A percentile compares a stretch with the other conserved stretches of the same genome.
Conservation (phyloP, 2,888 invertebrate species). For the Sceliomorpha sp. region DNA sequence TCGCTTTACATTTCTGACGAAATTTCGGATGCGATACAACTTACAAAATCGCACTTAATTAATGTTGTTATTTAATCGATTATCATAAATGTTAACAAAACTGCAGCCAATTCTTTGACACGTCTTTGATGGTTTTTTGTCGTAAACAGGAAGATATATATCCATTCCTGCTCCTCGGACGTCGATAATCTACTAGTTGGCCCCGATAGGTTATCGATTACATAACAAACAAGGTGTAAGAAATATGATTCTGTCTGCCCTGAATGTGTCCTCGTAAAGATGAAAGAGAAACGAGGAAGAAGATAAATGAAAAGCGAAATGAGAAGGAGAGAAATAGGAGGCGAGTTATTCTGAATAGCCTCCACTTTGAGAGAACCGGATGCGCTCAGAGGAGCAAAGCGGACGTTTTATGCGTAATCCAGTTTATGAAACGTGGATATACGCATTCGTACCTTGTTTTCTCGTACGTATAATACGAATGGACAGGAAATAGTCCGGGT, state of each 20-base stretch:
- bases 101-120: no score
- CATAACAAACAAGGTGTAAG: no score
- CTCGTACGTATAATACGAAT: conserved; percentile 61
- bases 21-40: no score
- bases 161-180: background rate
- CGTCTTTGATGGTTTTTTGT: no score
- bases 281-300: conserved; percentile 33
- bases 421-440: conserved; percentile 58
- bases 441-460: conserved; percentile 47
- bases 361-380: conserved; percentile 56
- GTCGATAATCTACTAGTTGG: background rate
- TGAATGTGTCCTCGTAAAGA: conserved; percentile 25
- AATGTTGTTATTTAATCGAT: no score
- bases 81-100: no score
- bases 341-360: conserved; percentile 34
- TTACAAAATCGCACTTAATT: no score
- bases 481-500: conserved; percentile 72
- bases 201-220: no score
- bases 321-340: conserved; percentile 25
- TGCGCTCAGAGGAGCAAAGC: conserved; percentile 46
- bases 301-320: conserved; percentile 49
- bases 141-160: no score
- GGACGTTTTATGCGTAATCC: conserved; percentile 59
- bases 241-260: conserved; percentile 22
- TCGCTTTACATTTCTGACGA: no score